Percentiles rank a stretch among this genome's conserved stretches.
phyloP scores from a whole-genome alignment of 2,113 vertebrate genomes.

The Accipiter cooperii region DNA sequence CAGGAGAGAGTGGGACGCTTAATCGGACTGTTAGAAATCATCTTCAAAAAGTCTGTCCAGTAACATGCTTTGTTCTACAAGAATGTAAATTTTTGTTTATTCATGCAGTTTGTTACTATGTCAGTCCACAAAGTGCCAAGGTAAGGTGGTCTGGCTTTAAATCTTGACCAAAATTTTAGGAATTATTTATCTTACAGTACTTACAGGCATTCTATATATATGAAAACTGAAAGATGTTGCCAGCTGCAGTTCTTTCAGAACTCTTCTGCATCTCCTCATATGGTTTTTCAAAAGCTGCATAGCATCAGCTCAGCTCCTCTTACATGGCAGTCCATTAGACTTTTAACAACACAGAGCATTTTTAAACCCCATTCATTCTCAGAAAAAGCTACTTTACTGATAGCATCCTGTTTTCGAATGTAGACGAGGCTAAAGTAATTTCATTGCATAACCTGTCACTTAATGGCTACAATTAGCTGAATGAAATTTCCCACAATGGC shows the following conservation, averaged over 20 bases:
- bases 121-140: not conserved
- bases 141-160: not conserved
- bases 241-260: not conserved
- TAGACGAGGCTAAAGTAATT: not conserved
- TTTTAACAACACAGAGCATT: not conserved
- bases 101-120: not conserved
- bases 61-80: not conserved
- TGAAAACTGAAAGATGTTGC: not conserved
- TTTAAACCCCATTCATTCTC: not conserved
- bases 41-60: not conserved
- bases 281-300: not conserved
- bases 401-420: not conserved
- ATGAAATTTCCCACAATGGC: not conserved
- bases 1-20: not conserved
- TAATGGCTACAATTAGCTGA: slow-evolving; percentile 44
- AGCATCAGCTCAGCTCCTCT: not conserved
- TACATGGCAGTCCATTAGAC: not conserved
- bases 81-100: not conserved
- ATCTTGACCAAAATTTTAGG: not conserved
- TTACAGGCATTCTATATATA: not conserved
- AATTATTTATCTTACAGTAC: not conserved
- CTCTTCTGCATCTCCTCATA: not conserved
- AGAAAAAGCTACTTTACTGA: not conserved
- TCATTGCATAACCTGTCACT: slow-evolving; percentile 35
- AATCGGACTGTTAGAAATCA: not conserved